A percentile compares a stretch with the other conserved stretches of the same genome.
Conservation (phyloP, 2,797 vertebrate genomes). For the Hydrophis major region DNA sequence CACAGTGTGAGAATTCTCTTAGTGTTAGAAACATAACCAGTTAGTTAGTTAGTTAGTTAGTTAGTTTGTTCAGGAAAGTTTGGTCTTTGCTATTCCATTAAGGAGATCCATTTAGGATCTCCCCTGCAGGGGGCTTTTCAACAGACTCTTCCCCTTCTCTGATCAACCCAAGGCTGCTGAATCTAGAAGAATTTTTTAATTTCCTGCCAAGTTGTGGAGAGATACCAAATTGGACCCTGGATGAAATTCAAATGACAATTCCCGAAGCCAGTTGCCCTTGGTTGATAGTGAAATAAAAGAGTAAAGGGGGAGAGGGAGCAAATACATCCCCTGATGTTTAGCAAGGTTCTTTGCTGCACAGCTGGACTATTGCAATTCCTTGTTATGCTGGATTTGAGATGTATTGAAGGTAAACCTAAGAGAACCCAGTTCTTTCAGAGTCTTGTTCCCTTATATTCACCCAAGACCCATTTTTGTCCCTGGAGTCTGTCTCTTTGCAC, state of each 20-base stretch:
- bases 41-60: background rate
- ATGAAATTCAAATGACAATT: background rate
- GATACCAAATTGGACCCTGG: background rate
- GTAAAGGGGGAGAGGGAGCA: background rate
- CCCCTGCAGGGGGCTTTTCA: background rate
- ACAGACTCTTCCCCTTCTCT: background rate
- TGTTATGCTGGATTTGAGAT: background rate
- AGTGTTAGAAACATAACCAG: background rate
- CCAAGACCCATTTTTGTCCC: background rate
- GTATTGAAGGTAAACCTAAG: background rate
- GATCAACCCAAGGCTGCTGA: background rate
- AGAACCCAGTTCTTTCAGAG: background rate
- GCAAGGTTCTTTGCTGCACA: background rate
- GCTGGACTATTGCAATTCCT: background rate
- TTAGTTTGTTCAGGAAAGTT: background rate
- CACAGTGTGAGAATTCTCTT: background rate
- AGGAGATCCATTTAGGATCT: no score
- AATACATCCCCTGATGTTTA: background rate
- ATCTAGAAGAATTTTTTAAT: background rate
- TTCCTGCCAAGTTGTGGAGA: background rate
- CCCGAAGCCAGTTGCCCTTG: background rate
- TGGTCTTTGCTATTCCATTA: background rate
- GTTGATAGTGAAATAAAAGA: background rate
- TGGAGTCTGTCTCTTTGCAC: background rate
- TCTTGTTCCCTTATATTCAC: background rate